Conservation (phyloP, 1,140 invertebrate genomes). For the Telenomus remus region DNA sequence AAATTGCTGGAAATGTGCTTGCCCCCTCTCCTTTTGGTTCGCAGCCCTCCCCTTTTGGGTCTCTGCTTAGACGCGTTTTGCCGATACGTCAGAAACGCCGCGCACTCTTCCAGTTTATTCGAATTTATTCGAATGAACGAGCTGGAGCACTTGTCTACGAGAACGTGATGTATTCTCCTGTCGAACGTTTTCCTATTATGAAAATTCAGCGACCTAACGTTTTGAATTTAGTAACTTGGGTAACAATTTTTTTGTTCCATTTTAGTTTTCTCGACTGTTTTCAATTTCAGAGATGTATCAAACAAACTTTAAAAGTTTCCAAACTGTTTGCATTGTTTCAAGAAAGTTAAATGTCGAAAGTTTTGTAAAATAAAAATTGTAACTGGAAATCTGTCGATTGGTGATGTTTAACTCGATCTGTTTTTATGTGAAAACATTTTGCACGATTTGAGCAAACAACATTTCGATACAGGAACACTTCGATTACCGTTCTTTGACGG, state of each 20-base stretch:
- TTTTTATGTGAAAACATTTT: too few relatives aligned
- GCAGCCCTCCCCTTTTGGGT: background rate
- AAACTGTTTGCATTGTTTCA: too few relatives aligned
- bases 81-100: conserved; percentile 27
- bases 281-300: too few relatives aligned
- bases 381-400: too few relatives aligned
- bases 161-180: conserved; percentile 33
- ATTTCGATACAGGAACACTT: conserved; percentile 1
- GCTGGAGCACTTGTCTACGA: conserved; percentile 42
- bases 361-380: too few relatives aligned
- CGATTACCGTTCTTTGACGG: conserved; percentile 2
- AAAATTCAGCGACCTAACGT: conserved; percentile 3
- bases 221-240: background rate
- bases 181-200: conserved; percentile 16
- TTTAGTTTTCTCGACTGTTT: too few relatives aligned
- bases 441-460: too few relatives aligned
- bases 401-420: too few relatives aligned
- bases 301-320: too few relatives aligned
- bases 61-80: conserved; percentile 32
- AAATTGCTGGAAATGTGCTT: conserved; percentile 42
- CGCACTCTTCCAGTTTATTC: conserved; percentile 42
- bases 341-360: too few relatives aligned
- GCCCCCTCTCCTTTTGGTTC: background rate
- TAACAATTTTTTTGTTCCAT: too few relatives aligned
- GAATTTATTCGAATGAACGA: conserved; percentile 53